These are phyloP conservation scores for Synodontis membranacea DNA, from an alignment of 2,113 vertebrate species.

Conservation along the genomic window DNA sequence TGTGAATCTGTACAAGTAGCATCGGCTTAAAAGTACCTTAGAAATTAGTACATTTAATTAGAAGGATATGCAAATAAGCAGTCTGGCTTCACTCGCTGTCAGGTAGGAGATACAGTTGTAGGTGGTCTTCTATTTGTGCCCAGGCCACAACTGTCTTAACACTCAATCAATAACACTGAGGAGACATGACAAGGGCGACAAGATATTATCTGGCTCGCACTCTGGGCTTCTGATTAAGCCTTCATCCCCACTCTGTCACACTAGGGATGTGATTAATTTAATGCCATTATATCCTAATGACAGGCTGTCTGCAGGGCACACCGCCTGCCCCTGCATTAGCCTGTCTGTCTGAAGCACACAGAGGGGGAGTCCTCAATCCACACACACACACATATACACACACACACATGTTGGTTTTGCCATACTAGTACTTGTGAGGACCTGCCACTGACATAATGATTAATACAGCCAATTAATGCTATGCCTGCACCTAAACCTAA, in stretches of 20 bases:
- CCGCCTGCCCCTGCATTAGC: slow-evolving; percentile 58
- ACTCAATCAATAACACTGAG: slow-evolving; percentile 75
- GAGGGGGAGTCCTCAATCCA: slow-evolving; percentile 33
- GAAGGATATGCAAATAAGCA: not conserved
- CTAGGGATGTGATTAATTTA: slow-evolving; percentile 79
- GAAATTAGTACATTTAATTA: not conserved
- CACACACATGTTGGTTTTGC: too few species aligned
- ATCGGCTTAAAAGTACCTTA: not conserved
- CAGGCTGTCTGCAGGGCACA: slow-evolving; percentile 75
- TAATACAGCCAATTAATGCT: too few species aligned
- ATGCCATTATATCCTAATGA: slow-evolving; percentile 81
- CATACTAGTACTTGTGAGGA: too few species aligned
- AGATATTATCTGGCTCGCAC: slow-evolving; percentile 81
- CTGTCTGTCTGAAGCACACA: slow-evolving; percentile 48
- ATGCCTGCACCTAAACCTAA: too few species aligned
- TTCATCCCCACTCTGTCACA: slow-evolving; percentile 78
- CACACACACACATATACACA: slow-evolving; percentile 21
- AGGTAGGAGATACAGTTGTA: not conserved
- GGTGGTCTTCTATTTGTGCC: slow-evolving; percentile 53
- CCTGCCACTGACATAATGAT: too few species aligned
- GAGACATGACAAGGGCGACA: slow-evolving; percentile 79
- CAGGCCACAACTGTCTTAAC: slow-evolving; percentile 70
- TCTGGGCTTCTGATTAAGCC: slow-evolving; percentile 78
- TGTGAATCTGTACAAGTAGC: not conserved
- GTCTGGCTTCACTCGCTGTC: not conserved